A percentile compares a stretch with the other conserved stretches of the same genome.
Conservation (phyloP, 2,797 vertebrate genomes). For the Astyanax mexicanus region DNA sequence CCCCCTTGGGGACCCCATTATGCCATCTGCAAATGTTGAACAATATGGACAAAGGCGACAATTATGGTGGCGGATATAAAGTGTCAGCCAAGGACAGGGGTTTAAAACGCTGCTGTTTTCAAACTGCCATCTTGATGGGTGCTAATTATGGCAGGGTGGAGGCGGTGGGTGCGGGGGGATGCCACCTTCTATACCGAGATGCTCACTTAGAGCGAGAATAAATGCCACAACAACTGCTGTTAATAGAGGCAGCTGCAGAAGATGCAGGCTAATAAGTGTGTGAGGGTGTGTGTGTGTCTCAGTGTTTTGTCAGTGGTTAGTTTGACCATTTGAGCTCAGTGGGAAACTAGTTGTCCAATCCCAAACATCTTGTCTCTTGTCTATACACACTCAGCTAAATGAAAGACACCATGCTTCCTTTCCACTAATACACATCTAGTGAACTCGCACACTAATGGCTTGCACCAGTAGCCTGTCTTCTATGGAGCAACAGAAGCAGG, state of each 20-base stretch:
- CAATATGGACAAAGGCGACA: slow-evolving; percentile 78
- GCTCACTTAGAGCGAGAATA: slow-evolving; percentile 54
- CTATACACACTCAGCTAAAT: slow-evolving; percentile 20
- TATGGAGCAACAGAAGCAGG: background rate
- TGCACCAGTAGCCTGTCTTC: background rate
- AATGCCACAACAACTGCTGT: slow-evolving; percentile 65
- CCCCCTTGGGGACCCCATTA: slow-evolving; percentile 76
- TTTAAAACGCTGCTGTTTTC: slow-evolving; percentile 77
- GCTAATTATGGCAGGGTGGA: slow-evolving; percentile 74
- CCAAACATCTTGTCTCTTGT: slow-evolving; percentile 30
- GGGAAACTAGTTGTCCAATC: slow-evolving; percentile 2
- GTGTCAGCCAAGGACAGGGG: slow-evolving; percentile 78
- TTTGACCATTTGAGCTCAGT: slow-evolving; percentile 39
- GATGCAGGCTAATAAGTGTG: slow-evolving; percentile 18
- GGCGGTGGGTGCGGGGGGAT: slow-evolving; percentile 54
- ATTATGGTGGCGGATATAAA: slow-evolving; percentile 77
- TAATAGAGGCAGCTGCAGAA: slow-evolving; percentile 70
- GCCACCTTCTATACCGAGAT: slow-evolving; percentile 60
- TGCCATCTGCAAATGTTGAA: slow-evolving; percentile 78
- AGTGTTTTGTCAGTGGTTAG: slow-evolving; percentile 49
- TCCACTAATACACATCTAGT: slow-evolving; percentile 28
- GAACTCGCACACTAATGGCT: slow-evolving; percentile 4
- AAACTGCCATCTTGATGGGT: slow-evolving; percentile 72
- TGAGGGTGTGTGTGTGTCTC: slow-evolving; percentile 25
- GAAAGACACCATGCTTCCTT: slow-evolving; percentile 11